Evolutionary conservation across 2,113 vertebrate genomes (phyloP).

Genomic region (Cheilinus undulatus): DNA sequence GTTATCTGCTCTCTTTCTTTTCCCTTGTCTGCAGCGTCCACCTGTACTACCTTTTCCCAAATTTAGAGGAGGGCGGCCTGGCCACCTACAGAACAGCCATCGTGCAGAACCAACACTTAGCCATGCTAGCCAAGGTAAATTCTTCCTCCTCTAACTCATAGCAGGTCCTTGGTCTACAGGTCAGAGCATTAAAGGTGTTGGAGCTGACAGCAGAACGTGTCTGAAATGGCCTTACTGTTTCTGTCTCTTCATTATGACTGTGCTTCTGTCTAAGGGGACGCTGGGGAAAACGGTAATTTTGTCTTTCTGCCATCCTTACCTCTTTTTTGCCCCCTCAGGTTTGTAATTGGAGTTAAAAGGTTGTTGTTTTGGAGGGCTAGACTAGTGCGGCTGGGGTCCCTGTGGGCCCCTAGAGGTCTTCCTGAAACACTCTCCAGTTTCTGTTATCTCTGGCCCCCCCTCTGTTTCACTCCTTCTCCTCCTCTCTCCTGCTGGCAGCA

Average conservation of each 20-base stretch:
- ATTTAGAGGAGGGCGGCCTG: constrained; percentile 95
- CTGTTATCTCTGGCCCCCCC: constrained; percentile 53
- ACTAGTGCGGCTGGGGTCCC: constrained; percentile 46
- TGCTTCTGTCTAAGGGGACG: constrained; percentile 47
- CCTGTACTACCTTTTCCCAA: constrained; percentile 97
- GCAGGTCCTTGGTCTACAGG: constrained; percentile 15
- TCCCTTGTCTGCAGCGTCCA: constrained; percentile 88
- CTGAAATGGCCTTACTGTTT: constrained; percentile 46
- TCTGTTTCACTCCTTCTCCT: constrained; percentile 3
- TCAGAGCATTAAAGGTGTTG: constrained; percentile 4
- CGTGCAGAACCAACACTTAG: constrained; percentile 98
- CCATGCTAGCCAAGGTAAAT: constrained; percentile 96
- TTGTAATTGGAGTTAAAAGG: constrained; percentile 79
- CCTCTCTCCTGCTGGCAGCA: constrained; percentile 47
- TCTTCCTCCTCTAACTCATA: not conserved
- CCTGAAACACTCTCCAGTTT: constrained; percentile 60
- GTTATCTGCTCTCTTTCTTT: not conserved
- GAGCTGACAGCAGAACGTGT: constrained; percentile 41
- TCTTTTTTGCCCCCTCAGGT: constrained; percentile 40
- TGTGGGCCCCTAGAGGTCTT: constrained; percentile 60
- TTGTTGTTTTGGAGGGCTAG: constrained; percentile 68
- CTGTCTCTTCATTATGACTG: constrained; percentile 42
- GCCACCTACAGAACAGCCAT: constrained; percentile 98
- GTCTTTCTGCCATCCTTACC: constrained; percentile 47
- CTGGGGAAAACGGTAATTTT: constrained; percentile 58